phyloP scores from a whole-genome alignment of 2,888 invertebrate genomes.

The Deilephila elpenor region DNA sequence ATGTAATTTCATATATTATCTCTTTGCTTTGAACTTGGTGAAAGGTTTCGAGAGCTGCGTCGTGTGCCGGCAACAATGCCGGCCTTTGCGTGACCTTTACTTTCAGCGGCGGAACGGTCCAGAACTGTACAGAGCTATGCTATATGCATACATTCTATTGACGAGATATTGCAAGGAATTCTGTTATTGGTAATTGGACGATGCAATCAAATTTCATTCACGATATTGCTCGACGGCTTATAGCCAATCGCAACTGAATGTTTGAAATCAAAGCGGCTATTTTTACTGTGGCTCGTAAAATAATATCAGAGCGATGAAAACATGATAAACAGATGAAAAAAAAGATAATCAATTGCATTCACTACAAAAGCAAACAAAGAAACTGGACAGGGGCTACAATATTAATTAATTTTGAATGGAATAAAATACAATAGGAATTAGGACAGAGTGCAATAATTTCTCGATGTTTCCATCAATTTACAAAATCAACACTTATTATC shows the following conservation, averaged over 20 bases:
- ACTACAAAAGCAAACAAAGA: no score
- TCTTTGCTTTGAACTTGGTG: slow-evolving; percentile 20
- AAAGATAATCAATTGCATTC: no score
- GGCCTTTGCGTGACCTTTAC: slow-evolving; percentile 21
- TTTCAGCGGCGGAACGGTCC: slow-evolving; percentile 12
- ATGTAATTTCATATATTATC: neutral
- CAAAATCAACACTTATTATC: neutral
- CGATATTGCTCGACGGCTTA: neutral
- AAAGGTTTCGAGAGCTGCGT: slow-evolving; percentile 11
- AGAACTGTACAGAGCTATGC: slow-evolving; percentile 7
- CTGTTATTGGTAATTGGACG: neutral
- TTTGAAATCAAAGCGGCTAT: no score
- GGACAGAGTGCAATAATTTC: neutral
- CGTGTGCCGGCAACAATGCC: neutral
- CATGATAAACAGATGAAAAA: no score
- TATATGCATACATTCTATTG: neutral
- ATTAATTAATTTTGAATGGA: no score
- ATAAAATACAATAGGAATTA: neutral
- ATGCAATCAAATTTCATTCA: neutral
- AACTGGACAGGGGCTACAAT: no score
- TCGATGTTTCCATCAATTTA: neutral
- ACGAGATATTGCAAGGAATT: neutral
- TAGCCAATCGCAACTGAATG: neutral
- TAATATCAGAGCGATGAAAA: no score
- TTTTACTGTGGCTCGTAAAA: no score